Evolutionary conservation across 2,113 vertebrate species (phyloP), one percentile per base, ranked within the genome.

Genomic region (Lipophrys pholis): DNA sequence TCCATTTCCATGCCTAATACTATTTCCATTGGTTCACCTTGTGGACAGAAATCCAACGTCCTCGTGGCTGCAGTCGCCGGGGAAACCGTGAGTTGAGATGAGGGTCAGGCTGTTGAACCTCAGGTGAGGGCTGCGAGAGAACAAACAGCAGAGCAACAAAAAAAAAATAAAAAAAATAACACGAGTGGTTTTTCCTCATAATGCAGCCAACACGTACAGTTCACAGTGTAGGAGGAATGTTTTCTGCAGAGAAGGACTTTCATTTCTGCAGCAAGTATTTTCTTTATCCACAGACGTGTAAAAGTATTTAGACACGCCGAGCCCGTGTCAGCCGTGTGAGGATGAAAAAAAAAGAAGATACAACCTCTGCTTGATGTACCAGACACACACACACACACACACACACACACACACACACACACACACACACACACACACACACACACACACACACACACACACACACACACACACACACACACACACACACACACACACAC

Each of bases 31-130:
- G 16, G 3, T 67, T 90, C 90, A 97, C 97, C 96, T 97, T 69
- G 91, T 95, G 83, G 95, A 92, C 90, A 99, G 91, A 89, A 99
- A 99, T 8, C 84, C 91, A 36, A 77, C 75, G 3, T 93, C 75
- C 39, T 92, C 79, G 7, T 48, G 66, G 68, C 53, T 51, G n/a
- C 74, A 73, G 81, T 90, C 86, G 30, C 91, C 91, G 48, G 94
- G 95, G 84, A 96, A 92, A 73, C 97, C 97, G 0, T 95, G 94
- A 2, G 91, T 90, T 30, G 97, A 99, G 92, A 98, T 91, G 88
- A 99, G 91, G 48, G 93, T 96, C 73, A 99, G 93, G 74, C 95
- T 97, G 92, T 94, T 97, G 93, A 99, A 98, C 74, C 93, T 94
- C 83, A 99, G 91, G 78, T 94, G 95, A 0, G 97, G 95, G 72